phyloP scores from a whole-genome alignment of 2,113 vertebrate genomes.

The Protomyctophum bolini region DNA sequence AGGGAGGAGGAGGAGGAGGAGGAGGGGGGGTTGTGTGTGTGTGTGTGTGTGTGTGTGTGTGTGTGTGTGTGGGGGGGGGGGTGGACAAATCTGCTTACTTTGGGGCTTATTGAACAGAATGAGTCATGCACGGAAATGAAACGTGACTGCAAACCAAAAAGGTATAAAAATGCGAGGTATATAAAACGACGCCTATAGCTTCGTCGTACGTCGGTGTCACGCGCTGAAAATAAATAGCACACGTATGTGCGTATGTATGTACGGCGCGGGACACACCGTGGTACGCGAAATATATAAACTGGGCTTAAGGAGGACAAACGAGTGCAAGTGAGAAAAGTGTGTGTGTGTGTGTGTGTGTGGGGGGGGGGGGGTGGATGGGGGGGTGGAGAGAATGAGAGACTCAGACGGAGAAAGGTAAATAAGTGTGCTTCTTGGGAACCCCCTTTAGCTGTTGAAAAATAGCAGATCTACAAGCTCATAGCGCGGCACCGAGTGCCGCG shows the following conservation, averaged over 20 bases:
- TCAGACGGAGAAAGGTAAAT: conserved; percentile 52
- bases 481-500: no score
- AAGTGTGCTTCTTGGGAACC: no score
- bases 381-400: conserved; percentile 29
- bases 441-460: no score
- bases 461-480: no score
- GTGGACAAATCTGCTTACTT: conserved; percentile 86
- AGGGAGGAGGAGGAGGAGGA: conserved; percentile 42
- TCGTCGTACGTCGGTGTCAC: no score
- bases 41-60: no score
- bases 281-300: no score
- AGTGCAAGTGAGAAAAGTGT: conserved; percentile 13
- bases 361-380: conserved; percentile 47
- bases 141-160: conserved; percentile 82
- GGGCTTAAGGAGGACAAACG: conserved; percentile 37
- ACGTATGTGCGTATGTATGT: no score
- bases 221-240: no score
- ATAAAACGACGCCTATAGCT: no score
- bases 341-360: no score
- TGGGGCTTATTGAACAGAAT: conserved; percentile 86
- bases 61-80: conserved; percentile 23
- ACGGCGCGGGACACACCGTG: no score
- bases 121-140: conserved; percentile 79
- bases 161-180: conserved; percentile 51
- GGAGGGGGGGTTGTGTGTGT: conserved; percentile 15